Evolutionary conservation across 2,113 vertebrate species (phyloP).

Genomic region (Megatriorchis doriae): DNA sequence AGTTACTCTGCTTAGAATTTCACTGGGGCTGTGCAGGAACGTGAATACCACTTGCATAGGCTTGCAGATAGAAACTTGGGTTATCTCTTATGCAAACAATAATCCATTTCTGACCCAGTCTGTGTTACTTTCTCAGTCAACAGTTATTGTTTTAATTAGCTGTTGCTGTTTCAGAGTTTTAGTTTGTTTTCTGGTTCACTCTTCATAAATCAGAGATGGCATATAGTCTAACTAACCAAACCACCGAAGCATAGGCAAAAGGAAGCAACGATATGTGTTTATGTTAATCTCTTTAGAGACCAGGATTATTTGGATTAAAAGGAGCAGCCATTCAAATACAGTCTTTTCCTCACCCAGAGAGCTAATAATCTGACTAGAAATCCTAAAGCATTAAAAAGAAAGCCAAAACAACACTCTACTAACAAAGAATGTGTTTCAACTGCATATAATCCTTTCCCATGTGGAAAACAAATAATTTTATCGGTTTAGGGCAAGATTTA

Average conservation of each 20-base stretch:
- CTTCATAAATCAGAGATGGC: neutral
- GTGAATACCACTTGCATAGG: neutral
- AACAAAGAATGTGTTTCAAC: constrained; percentile 6
- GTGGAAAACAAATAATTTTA: neutral
- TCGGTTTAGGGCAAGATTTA: neutral
- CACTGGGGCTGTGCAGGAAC: neutral
- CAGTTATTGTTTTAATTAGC: neutral
- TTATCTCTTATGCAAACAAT: neutral
- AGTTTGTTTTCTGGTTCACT: neutral
- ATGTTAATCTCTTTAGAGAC: constrained; percentile 54
- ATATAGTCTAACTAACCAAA: neutral
- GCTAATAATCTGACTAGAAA: constrained; percentile 40
- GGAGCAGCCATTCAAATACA: neutral
- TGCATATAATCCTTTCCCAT: constrained; percentile 12
- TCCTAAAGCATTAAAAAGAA: constrained; percentile 8
- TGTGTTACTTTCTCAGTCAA: neutral
- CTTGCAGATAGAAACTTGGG: neutral
- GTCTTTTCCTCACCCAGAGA: constrained; percentile 8
- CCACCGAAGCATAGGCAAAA: neutral
- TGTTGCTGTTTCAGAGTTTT: neutral
- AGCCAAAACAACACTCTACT: neutral
- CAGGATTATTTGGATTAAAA: constrained; percentile 59
- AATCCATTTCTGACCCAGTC: neutral
- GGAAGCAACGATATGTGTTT: neutral
- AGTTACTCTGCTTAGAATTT: neutral